These are phyloP conservation scores for Phoronis australis DNA, from an alignment of 2,888 invertebrate species.

Conservation along the genomic window DNA sequence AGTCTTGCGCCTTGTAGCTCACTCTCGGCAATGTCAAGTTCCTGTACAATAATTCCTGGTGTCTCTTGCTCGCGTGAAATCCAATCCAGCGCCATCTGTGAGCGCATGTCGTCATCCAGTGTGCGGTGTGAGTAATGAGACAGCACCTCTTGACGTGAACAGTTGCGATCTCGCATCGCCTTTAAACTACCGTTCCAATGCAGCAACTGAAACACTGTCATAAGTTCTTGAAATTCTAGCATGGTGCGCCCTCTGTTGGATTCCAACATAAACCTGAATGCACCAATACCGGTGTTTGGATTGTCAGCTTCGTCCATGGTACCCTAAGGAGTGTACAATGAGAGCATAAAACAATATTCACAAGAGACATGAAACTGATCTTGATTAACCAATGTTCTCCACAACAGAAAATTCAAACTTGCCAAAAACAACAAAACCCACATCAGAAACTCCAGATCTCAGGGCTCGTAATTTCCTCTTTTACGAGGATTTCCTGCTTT, in stretches of 20 bases:
- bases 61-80: conserved; percentile 69
- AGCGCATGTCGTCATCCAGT: conserved; percentile 90
- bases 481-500: too few relatives aligned
- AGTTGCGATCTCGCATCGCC: conserved; percentile 90
- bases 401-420: too few relatives aligned
- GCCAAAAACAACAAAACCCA: too few relatives aligned
- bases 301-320: conserved; percentile 54
- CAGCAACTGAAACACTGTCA: conserved; percentile 94
- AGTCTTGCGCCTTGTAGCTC: conserved; percentile 80
- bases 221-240: conserved; percentile 92
- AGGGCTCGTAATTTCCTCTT: too few relatives aligned
- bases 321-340: too few relatives aligned
- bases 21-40: conserved; percentile 77
- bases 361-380: too few relatives aligned
- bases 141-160: conserved; percentile 81
- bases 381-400: too few relatives aligned
- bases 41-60: conserved; percentile 69
- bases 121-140: conserved; percentile 90
- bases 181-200: conserved; percentile 97
- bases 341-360: too few relatives aligned
- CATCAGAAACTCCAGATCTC: too few relatives aligned
- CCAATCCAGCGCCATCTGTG: conserved; percentile 90
- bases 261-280: conserved; percentile 65
- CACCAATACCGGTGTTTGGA: conserved; percentile 72
- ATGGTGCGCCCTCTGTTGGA: conserved; percentile 72